These are phyloP conservation scores for Drosophila antonietae DNA, from an alignment of 2,888 invertebrate species.

Conservation along the genomic window DNA sequence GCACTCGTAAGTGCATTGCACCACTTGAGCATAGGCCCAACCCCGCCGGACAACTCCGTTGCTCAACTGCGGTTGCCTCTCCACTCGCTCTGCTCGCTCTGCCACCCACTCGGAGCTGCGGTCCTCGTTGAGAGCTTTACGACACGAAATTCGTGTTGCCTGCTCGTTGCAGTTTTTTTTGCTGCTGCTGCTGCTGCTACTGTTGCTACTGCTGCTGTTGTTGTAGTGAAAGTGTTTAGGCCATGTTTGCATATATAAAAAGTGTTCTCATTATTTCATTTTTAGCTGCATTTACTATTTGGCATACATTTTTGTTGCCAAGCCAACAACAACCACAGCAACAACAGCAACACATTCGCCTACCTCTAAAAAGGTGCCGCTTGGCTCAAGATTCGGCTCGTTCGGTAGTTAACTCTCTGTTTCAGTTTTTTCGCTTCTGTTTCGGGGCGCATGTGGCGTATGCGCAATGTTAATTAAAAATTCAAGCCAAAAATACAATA, in stretches of 20 bases:
- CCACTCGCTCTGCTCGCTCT: conserved; percentile 7
- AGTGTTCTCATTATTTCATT: conserved; percentile 65
- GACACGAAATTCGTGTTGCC: conserved; percentile 63
- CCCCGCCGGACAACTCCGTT: conserved; percentile 3
- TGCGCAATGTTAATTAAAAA: conserved; percentile 69
- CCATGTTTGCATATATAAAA: conserved; percentile 46
- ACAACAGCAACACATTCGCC: conserved; percentile 1
- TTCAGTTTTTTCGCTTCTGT: not conserved
- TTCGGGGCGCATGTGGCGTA: conserved; percentile 46
- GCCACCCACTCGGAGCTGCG: conserved; percentile 13
- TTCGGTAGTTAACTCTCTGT: not conserved
- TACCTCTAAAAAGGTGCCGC: conserved; percentile 42
- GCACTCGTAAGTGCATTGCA: conserved; percentile 16
- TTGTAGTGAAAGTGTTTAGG: conserved; percentile 64
- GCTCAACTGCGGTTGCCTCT: conserved; percentile 8
- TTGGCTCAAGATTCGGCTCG: conserved; percentile 26
- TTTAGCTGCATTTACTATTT: conserved; percentile 48
- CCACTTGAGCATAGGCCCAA: not conserved
- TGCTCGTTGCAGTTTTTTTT: conserved; percentile 28
- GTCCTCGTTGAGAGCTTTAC: conserved; percentile 42
- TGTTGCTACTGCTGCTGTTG: not conserved
- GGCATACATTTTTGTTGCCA: conserved; percentile 51
- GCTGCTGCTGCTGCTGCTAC: not conserved
- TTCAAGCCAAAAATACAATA: conserved; percentile 42
- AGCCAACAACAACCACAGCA: conserved; percentile 8